Base-by-base conservation (phyloP, 2,888 invertebrate genomes). In the Oligia strigilis region DNA sequence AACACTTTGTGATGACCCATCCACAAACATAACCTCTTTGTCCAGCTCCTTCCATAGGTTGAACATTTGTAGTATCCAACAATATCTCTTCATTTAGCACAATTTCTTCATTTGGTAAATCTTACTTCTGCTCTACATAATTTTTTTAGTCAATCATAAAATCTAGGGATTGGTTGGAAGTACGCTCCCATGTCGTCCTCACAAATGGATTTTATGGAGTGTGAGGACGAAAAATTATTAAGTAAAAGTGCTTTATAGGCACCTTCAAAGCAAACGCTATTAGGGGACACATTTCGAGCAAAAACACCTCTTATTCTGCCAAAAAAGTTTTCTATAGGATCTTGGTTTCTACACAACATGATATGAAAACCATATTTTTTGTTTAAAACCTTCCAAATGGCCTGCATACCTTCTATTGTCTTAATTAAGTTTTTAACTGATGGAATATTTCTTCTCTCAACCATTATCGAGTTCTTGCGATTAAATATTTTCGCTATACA, bases 151-250 rank as follows among this genome's bases (percentile, higher is more conserved):
- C 43, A 9, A 43, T 43, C 43, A 43, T 43, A 9, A 43, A 43
- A 1, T 43, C 43, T 43, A 43, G 43, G 43, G 9, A 43, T 0
- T 43, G n/a, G n/a, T n/a, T n/a, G 9, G 9, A 43, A 43, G 43
- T 9, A 70, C 1, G 52, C 29, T 52, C 19, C 70, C 29, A 52
- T 70, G 52, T 70, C 70, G 11, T 52, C 29, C 49, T 52, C 70
- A 52, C 70, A 70, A 70, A 52, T 70, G 0, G 29, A 52, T 70
- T 52, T 70, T 36, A 70, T 70, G 29, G 70, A 52, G 13, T 70
- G 70, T 36, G 70, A 52, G 36, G 52, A 70, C 49, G 70, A 70
- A 52, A 52, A 70, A 70, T 36, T 36, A n/a, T 60, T n/a, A n/a
- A 60, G 60, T 4, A 49, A 49, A 60, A 60, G n/a, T 60, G 60